Evolutionary conservation across 2,888 invertebrate species (phyloP), one percentile per base, ranked within the genome.

Genomic region (Volucella inflata): DNA sequence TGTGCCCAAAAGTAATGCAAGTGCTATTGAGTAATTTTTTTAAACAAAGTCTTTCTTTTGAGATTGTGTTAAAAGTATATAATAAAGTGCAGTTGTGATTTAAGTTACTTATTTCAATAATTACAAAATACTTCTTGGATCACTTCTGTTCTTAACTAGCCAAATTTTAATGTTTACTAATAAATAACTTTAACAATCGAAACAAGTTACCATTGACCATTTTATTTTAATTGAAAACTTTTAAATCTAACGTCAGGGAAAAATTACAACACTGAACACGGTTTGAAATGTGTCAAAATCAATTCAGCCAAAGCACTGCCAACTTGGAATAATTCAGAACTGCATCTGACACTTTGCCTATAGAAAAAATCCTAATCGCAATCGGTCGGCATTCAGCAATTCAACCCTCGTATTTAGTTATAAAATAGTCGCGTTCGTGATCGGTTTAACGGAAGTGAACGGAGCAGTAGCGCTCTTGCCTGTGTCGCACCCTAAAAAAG

Each of bases 401-500:
- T 44, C 53, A 21, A 57, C 70, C 62, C 55, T 53, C 60, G 48
- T 40, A 68, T 71, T 74, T 76, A 85, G 85, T 85, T 51, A 59
- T 62, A 76, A 77, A 81, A 57, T 85, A 77, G 76, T 81, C 85
- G 81, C 62, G 68, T 81, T 62, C 76, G 85, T 72, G 62, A 40
- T 44, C 21, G 57, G 81, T 84, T 36, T 1, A 59, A 57, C 40
- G 46, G 12, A 38, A 40, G n/a, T 12, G 14, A 68, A 12, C 10
- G 57, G 10, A 30, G 50, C 71, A 57, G 40, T 16, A 48, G 8
- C 11, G 59, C 42, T 44, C 38, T 42, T 21, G 42, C 51, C 44
- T 55, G 67, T 68, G 85, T 81, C 85, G 85, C 85, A 85, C 85
- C 85, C 85, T 72, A 55, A 75, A 60, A 76, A 72, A 65, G 71